Conservation (phyloP, 1,140 invertebrate species). For the Samia ricini region DNA sequence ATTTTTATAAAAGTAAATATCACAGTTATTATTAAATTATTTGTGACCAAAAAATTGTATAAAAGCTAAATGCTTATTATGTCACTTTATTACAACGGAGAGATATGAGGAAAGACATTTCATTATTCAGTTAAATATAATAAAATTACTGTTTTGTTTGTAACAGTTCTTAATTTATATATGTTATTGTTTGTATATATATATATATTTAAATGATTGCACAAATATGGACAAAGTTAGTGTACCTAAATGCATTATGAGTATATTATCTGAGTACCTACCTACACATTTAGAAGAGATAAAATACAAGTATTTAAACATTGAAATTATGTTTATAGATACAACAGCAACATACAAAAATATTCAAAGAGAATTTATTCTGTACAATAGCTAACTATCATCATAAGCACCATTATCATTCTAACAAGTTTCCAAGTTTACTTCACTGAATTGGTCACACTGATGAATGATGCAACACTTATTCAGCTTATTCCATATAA, state of each 20-base stretch:
- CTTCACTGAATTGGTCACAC: not conserved
- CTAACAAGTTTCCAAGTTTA: conserved; percentile 41
- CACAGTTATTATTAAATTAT: conserved; percentile 74
- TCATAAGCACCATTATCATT: conserved; percentile 71
- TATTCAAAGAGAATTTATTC: conserved; percentile 69
- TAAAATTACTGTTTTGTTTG: conserved; percentile 3
- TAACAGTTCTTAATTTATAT: not conserved
- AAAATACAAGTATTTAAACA: conserved; percentile 16
- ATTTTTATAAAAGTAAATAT: conserved; percentile 74
- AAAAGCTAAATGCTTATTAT: conserved; percentile 37
- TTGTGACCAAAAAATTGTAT: conserved; percentile 66
- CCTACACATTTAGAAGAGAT: conserved; percentile 14
- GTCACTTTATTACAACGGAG: not conserved
- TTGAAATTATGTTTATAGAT: conserved; percentile 19
- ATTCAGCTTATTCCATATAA: conserved; percentile 26
- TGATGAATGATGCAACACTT: conserved; percentile 12
- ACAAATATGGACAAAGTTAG: conserved; percentile 28
- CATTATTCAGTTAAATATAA: not conserved
- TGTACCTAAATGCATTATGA: conserved; percentile 3
- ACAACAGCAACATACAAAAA: conserved; percentile 58
- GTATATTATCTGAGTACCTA: conserved; percentile 7
- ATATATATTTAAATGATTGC: conserved; percentile 38
- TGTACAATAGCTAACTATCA: conserved; percentile 74
- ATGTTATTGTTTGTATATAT: conserved; percentile 7
- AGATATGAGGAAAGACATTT: not conserved